phyloP scores from a whole-genome alignment of 2,113 vertebrate species.

The Sakesphorus luctuosus region DNA sequence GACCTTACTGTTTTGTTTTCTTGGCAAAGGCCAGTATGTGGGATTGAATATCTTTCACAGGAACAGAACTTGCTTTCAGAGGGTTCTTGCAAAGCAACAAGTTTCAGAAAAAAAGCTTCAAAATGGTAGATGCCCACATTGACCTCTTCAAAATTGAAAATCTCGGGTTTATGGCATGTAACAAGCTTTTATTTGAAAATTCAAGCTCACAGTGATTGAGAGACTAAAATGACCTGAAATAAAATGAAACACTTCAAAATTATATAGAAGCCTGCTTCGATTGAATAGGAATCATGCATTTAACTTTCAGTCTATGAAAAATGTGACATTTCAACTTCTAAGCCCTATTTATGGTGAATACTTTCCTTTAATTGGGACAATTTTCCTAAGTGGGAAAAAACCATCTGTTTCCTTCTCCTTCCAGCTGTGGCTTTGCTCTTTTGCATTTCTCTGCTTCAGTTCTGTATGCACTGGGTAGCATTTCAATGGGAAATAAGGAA shows the following conservation, averaged over 20 bases:
- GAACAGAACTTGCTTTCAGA: background rate
- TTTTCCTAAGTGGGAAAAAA: conserved; percentile 45
- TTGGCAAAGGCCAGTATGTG: background rate
- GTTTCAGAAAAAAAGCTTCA: background rate
- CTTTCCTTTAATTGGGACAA: conserved; percentile 44
- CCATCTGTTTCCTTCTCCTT: conserved; percentile 41
- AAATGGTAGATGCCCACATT: background rate
- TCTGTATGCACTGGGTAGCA: background rate
- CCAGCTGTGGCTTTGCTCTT: conserved; percentile 50
- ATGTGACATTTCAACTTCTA: conserved; percentile 51
- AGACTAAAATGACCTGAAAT: conserved; percentile 10
- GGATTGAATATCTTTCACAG: background rate
- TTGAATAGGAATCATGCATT: conserved; percentile 30
- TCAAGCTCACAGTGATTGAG: conserved; percentile 1
- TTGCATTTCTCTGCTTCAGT: background rate
- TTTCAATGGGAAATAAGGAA: conserved; percentile 16
- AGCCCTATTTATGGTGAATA: conserved; percentile 35
- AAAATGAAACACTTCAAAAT: conserved; percentile 44
- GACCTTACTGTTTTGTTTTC: background rate
- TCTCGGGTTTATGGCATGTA: background rate
- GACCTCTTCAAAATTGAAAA: conserved; percentile 47
- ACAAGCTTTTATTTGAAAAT: conserved; percentile 21
- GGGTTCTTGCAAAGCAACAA: background rate
- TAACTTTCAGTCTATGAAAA: conserved; percentile 12
- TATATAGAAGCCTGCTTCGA: conserved; percentile 5